Evolutionary conservation across 2,888 invertebrate species (phyloP).

Genomic region (Congeria kusceri): DNA sequence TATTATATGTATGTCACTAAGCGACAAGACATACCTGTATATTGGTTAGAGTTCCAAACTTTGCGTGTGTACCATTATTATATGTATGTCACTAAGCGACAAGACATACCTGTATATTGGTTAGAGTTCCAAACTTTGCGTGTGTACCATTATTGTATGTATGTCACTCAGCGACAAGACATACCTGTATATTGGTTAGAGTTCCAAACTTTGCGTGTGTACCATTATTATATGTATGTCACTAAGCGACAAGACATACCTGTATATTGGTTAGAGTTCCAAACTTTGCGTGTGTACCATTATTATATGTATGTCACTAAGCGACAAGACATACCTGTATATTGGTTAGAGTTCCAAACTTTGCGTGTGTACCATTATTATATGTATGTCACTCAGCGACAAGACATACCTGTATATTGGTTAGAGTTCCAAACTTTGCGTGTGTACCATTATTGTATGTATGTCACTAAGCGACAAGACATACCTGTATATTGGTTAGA

Average conservation of each 20-base stretch:
- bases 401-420: slow-evolving; percentile 94
- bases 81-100: too few relatives aligned
- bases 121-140: slow-evolving; percentile 97
- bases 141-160: too few relatives aligned
- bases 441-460: too few relatives aligned
- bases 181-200: slow-evolving; percentile 97
- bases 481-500: slow-evolving; percentile 97
- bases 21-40: slow-evolving; percentile 90
- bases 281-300: slow-evolving; percentile 90
- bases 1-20: too few relatives aligned
- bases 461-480: background rate
- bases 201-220: slow-evolving; percentile 94
- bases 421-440: slow-evolving; percentile 97
- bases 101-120: slow-evolving; percentile 94
- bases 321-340: slow-evolving; percentile 90
- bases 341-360: slow-evolving; percentile 98
- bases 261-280: slow-evolving; percentile 98
- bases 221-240: too few relatives aligned
- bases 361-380: slow-evolving; percentile 86
- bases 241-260: slow-evolving; percentile 86
- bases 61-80: slow-evolving; percentile 86
- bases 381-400: too few relatives aligned
- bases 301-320: too few relatives aligned
- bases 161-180: background rate
- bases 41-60: slow-evolving; percentile 98